A percentile compares a stretch with the other conserved stretches of the same genome.
Evolutionary conservation across 1,140 invertebrate genomes (phyloP).

Genomic region (Conus betulinus): DNA sequence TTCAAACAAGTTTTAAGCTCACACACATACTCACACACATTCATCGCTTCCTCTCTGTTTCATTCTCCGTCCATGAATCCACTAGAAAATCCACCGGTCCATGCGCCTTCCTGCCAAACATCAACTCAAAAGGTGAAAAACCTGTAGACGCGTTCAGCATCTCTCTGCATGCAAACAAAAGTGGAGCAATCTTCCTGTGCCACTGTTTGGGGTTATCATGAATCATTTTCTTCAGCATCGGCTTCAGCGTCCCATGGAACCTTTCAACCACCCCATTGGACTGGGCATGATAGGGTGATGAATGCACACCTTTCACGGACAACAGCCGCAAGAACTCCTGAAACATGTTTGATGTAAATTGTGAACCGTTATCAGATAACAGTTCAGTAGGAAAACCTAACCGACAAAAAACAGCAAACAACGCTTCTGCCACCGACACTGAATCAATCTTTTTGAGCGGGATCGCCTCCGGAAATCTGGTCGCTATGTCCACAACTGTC

Average conservation of each 20-base stretch:
- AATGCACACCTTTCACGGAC: conserved; percentile 41
- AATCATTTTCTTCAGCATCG: conserved; percentile 59
- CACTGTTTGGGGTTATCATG: conserved; percentile 59
- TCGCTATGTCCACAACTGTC: conserved; percentile 46
- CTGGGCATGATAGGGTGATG: conserved; percentile 39
- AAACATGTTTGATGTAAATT: conserved; percentile 42
- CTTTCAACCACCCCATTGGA: conserved; percentile 56
- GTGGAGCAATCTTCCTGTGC: conserved; percentile 58
- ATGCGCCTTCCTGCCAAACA: conserved; percentile 30
- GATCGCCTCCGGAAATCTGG: conserved; percentile 45
- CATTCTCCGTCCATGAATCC: conserved; percentile 52
- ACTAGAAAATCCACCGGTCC: conserved; percentile 39
- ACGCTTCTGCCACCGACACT: conserved; percentile 41
- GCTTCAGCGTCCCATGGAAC: conserved; percentile 60
- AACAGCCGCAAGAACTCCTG: conserved; percentile 45
- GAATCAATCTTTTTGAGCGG: conserved; percentile 41
- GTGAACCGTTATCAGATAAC: conserved; percentile 42
- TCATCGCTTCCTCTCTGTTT: conserved; percentile 44
- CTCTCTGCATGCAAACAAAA: conserved; percentile 39
- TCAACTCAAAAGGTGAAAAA: conserved; percentile 41
- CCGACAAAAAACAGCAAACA: conserved; percentile 63
- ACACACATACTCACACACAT: conserved; percentile 28
- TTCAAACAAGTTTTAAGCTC: conserved; percentile 10
- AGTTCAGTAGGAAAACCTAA: conserved; percentile 71
- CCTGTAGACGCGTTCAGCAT: conserved; percentile 35